Base-by-base conservation (phyloP, 2,888 invertebrate genomes). In the Tiliacea aurago region DNA sequence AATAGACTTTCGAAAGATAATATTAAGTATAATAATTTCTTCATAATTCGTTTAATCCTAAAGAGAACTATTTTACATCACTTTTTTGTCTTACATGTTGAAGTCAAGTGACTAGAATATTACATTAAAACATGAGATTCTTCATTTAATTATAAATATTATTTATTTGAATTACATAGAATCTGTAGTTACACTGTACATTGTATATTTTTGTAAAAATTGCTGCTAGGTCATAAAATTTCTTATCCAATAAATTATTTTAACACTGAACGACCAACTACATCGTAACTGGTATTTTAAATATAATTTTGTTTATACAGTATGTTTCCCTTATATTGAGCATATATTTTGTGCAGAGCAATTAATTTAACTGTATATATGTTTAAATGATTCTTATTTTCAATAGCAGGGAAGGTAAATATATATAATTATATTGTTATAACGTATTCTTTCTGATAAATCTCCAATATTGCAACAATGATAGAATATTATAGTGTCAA, bases 71-170 rank as follows among this genome's bases (percentile, higher is more conserved):
- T 91, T 89, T 89, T 92, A 94, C 92, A 95, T 95, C 95, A 95
- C 95, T 94, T 94, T 95, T 88, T 91, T 94, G 94, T 94, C 94
- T 94, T 93, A 90, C 90, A 92, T 90, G 88, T 92, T 88, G 87
- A 87, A 83, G 87, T 91, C 78, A 86, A 87, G 87, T 91, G 91
- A 90, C 91, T 91, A 91, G 88, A 88, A 87, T 83, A 82, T 76
- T 85, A 87, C 73, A 81, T 81, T 84, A 66, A 76, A 77, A 83
- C 66, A 83, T 79, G 87, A 88, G 88, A 88, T 88, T 91, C 88
- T 73, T 69, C 84, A 87, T 79, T 81, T 78, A 70, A 70, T 75
- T 75, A 80, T 53, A 55, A 66, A 76, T 79, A 76, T 78, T 83
- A 78, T 69, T 76, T 80, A 70, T 76, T 82, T 80, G 78, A 81